Percentiles rank a stretch among this genome's conserved stretches.
Conservation (phyloP, 1,140 invertebrate species). For the Papilio machaon region DNA sequence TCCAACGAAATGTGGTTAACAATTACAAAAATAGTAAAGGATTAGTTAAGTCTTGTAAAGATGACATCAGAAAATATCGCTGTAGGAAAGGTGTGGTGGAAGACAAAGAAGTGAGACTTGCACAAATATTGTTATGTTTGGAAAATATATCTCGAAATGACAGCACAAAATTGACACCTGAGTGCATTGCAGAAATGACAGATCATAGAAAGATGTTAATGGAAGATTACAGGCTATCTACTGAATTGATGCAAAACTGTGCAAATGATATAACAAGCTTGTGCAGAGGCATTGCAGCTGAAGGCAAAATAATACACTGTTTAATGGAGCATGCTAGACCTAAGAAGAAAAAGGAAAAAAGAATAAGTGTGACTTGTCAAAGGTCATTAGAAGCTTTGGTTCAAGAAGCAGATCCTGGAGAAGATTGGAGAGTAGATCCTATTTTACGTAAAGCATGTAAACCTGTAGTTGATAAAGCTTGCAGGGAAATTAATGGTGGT, state of each 20-base stretch:
- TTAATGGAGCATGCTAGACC: constrained; percentile 94
- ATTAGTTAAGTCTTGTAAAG: constrained; percentile 92
- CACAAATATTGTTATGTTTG: constrained; percentile 96
- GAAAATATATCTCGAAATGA: constrained; percentile 91
- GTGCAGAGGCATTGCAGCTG: constrained; percentile 88
- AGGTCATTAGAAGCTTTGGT: constrained; percentile 89
- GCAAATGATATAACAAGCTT: constrained; percentile 91
- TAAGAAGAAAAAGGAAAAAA: constrained; percentile 83
- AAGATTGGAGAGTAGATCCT: constrained; percentile 96
- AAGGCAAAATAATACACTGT: constrained; percentile 97
- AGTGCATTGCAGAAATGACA: constrained; percentile 94
- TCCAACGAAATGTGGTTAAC: constrained; percentile 93
- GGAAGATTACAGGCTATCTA: constrained; percentile 95
- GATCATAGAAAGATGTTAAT: constrained; percentile 95
- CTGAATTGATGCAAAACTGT: constrained; percentile 95
- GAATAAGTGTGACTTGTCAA: constrained; percentile 86
- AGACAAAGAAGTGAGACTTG: constrained; percentile 92
- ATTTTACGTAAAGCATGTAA: constrained; percentile 93
- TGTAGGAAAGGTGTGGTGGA: constrained; percentile 89
- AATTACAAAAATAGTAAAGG: constrained; percentile 96
- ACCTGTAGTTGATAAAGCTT: constrained; percentile 89
- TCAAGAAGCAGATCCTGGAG: constrained; percentile 91
- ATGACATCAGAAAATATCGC: constrained; percentile 93
- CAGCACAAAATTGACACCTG: constrained; percentile 86
- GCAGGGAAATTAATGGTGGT: constrained; percentile 86